Conservation (phyloP, 2,888 invertebrate species). For the Xanthia togata region DNA sequence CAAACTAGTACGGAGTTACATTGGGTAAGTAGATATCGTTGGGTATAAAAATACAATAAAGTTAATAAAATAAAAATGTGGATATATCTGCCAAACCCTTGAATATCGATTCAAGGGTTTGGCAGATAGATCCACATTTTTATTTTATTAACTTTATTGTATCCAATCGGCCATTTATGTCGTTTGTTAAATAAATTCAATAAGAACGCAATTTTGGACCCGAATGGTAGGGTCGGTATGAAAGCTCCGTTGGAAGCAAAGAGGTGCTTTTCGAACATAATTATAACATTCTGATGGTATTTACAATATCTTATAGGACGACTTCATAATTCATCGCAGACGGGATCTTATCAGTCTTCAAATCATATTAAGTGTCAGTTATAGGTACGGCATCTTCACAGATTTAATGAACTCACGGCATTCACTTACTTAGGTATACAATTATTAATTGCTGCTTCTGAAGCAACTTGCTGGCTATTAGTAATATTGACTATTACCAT, state of each 20-base stretch:
- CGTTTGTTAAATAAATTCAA: conserved; percentile 24
- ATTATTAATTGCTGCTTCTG: background rate
- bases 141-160: no score
- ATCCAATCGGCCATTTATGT: background rate
- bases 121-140: background rate
- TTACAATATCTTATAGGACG: conserved; percentile 15
- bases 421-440: conserved; percentile 21
- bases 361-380: conserved; percentile 31
- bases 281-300: conserved; percentile 24
- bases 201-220: conserved; percentile 11
- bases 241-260: background rate
- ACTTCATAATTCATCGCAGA: conserved; percentile 14
- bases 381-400: conserved; percentile 1
- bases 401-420: conserved; percentile 28
- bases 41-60: no score
- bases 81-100: background rate
- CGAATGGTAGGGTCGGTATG: conserved; percentile 7
- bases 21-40: no score
- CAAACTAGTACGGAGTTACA: no score
- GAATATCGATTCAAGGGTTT: background rate
- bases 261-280: background rate
- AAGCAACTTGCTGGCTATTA: background rate
- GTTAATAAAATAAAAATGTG: background rate
- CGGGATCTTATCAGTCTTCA: conserved; percentile 26
- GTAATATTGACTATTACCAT: background rate